Percentiles rank a stretch among this genome's conserved stretches.
These are phyloP conservation scores for Aphrocallistes beatrix DNA, from an alignment of 37 sponge, comb jelly and placozoan genomes.

Conservation along the genomic window DNA sequence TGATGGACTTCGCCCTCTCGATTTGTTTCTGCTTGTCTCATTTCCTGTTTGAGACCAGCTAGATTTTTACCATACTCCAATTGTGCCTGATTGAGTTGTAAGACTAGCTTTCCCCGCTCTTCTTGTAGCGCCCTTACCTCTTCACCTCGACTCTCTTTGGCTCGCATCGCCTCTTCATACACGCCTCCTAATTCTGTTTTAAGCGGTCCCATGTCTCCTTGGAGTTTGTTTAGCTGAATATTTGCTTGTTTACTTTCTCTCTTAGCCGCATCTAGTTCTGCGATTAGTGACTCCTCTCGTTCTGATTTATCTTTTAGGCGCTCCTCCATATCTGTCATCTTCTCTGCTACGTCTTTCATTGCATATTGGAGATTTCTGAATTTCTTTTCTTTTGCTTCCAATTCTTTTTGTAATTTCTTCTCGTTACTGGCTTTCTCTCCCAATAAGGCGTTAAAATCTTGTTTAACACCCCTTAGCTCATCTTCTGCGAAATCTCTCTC, in stretches of 20 bases:
- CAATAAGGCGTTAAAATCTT: background rate
- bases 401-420: background rate
- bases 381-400: conserved; percentile 6
- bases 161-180: background rate
- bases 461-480: background rate
- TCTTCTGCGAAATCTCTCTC: background rate
- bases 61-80: background rate
- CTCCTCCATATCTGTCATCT: background rate
- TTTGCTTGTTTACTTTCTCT: background rate
- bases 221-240: background rate
- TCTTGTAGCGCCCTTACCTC: background rate
- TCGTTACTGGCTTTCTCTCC: background rate
- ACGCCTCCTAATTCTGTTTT: background rate
- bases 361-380: background rate
- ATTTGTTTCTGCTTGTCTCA: background rate
- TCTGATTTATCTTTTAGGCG: background rate
- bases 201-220: background rate
- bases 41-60: background rate
- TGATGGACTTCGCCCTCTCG: background rate
- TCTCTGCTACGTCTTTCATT: background rate
- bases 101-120: background rate
- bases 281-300: background rate
- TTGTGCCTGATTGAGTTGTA: background rate
- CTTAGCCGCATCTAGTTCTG: background rate
- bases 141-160: background rate